These are phyloP conservation scores for Coregonus ussuriensis DNA, from an alignment of 2,797 vertebrate species.

Conservation along the genomic window DNA sequence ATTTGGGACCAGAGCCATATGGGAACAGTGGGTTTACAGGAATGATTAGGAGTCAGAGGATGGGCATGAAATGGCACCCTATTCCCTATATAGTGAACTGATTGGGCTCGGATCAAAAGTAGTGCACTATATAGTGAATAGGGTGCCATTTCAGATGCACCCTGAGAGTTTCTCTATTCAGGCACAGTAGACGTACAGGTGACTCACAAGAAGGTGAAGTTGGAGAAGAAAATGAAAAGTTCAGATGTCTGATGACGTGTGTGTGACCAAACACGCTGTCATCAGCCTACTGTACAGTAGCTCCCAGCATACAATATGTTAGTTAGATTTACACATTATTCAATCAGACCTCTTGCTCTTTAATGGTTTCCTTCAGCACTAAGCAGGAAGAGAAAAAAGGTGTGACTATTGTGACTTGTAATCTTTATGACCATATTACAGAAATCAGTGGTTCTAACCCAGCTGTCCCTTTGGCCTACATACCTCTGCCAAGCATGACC, in stretches of 20 bases:
- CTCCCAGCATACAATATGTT: neutral
- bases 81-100: neutral
- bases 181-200: neutral
- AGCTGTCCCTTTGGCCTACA: neutral
- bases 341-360: neutral
- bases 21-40: neutral
- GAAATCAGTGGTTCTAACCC: neutral
- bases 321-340: neutral
- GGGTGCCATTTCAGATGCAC: too few relatives aligned
- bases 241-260: neutral
- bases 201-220: neutral
- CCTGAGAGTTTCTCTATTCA: neutral
- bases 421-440: neutral
- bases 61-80: neutral
- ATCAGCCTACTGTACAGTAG: neutral
- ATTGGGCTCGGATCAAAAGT: neutral
- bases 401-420: neutral
- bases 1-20: constrained; percentile 1
- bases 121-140: too few relatives aligned
- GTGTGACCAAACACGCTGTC: neutral
- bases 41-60: neutral
- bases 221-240: neutral
- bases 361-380: neutral
- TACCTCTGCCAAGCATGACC: neutral
- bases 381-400: neutral